A percentile compares a stretch with the other conserved stretches of the same genome.
Evolutionary conservation across 2,113 vertebrate species (phyloP).

Genomic region (Leptocoma aspasia): DNA sequence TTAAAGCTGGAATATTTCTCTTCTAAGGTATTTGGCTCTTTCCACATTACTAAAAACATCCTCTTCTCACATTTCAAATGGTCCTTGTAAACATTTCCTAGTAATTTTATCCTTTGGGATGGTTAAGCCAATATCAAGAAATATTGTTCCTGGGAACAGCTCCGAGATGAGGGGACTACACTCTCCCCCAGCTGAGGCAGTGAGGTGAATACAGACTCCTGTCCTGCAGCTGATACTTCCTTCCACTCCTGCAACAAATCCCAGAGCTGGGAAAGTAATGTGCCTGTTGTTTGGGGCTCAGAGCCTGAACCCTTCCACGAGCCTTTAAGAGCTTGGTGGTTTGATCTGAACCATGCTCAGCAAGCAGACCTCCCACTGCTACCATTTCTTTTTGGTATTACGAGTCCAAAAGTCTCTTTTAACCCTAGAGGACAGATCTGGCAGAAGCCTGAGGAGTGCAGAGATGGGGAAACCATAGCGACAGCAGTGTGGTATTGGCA

Average conservation of each 20-base stretch:
- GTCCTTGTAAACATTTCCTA: background rate
- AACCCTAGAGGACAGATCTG: background rate
- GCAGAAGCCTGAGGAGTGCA: background rate
- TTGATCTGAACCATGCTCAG: background rate
- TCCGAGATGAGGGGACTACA: background rate
- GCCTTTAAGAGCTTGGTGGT: background rate
- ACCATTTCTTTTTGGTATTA: background rate
- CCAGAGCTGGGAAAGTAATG: rapidly evolving
- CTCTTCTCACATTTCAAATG: background rate
- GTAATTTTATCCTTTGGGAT: background rate
- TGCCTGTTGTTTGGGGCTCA: background rate
- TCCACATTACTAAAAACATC: background rate
- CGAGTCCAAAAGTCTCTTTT: background rate
- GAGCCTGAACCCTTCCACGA: background rate
- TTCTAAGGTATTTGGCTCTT: slow-evolving; percentile 17
- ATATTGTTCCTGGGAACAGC: background rate
- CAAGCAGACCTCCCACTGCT: background rate
- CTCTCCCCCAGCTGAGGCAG: background rate
- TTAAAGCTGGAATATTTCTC: background rate
- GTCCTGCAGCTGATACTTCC: background rate
- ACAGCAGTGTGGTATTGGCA: background rate
- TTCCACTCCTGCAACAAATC: background rate
- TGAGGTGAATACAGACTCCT: background rate
- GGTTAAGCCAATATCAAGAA: background rate
- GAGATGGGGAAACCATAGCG: background rate